Percentiles rank a stretch among this genome's conserved stretches.
These are phyloP conservation scores for Lagorchestes hirsutus DNA, from an alignment of 2,797 vertebrate species.

Conservation along the genomic window DNA sequence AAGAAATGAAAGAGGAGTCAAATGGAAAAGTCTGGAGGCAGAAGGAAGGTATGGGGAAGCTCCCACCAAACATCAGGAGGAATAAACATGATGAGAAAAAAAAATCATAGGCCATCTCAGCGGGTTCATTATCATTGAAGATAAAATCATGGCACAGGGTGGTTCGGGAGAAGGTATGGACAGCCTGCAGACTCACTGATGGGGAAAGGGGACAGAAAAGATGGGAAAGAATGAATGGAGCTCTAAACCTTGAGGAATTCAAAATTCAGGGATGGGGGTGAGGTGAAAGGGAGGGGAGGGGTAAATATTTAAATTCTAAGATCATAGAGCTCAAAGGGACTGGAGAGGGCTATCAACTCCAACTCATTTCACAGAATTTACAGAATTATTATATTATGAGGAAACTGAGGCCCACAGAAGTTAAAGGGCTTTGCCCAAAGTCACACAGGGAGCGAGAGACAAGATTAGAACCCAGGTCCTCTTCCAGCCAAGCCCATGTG, in stretches of 20 bases:
- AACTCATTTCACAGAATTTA: neutral
- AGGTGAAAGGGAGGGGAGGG: neutral
- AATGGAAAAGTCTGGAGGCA: neutral
- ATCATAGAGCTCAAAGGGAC: neutral
- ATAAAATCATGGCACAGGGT: neutral
- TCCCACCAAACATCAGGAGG: neutral
- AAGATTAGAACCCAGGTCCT: neutral
- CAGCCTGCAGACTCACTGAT: neutral
- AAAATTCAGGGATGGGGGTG: neutral
- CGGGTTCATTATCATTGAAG: neutral
- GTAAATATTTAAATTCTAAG: neutral
- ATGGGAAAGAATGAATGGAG: neutral
- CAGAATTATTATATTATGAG: neutral
- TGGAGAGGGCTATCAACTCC: neutral
- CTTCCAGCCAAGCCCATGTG: neutral
- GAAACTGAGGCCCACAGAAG: neutral
- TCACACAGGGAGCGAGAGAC: neutral
- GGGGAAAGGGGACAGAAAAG: neutral
- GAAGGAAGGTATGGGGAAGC: neutral
- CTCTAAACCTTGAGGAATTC: conserved; percentile 6
- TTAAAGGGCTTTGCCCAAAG: neutral
- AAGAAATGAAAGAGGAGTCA: neutral
- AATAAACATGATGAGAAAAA: neutral
- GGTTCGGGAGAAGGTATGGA: neutral
- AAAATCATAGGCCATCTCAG: conserved; percentile 6